Percentiles rank a stretch among this genome's conserved stretches.
Conservation (phyloP, 92 coral and sea anemone species). For the Palythoa grandiflora region DNA sequence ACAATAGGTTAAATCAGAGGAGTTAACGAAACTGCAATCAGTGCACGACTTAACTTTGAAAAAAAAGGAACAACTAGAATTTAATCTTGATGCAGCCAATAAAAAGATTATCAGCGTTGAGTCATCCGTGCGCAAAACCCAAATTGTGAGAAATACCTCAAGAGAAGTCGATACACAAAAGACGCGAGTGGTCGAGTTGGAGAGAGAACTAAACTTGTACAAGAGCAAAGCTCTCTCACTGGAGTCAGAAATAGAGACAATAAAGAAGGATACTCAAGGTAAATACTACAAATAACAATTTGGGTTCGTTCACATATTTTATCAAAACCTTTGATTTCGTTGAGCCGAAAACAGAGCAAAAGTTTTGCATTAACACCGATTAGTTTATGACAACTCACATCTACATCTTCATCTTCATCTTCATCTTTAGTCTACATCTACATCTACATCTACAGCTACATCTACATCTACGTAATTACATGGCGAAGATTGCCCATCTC, state of each 20-base stretch:
- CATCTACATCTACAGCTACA: no score
- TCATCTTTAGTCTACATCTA: no score
- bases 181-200: constrained; percentile 61
- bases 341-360: no score
- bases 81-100: constrained; percentile 58
- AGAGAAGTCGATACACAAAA: constrained; percentile 72
- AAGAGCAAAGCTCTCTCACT: constrained; percentile 69
- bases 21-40: constrained; percentile 42
- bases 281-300: no score
- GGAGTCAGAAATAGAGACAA: constrained; percentile 71
- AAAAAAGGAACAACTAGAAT: constrained; percentile 80
- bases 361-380: no score
- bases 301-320: no score
- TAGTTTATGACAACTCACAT: no score
- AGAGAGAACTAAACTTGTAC: constrained; percentile 64
- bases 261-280: constrained; percentile 74
- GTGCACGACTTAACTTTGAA: constrained; percentile 62
- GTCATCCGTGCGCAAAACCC: constrained; percentile 54
- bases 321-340: no score
- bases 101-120: constrained; percentile 62
- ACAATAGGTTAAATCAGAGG: constrained; percentile 42
- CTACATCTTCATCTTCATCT: no score
- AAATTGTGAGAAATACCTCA: constrained; percentile 47
- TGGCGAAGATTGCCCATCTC: no score
- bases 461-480: no score